Evolutionary conservation across 2,888 invertebrate species (phyloP).

Genomic region (Troides aeacus): DNA sequence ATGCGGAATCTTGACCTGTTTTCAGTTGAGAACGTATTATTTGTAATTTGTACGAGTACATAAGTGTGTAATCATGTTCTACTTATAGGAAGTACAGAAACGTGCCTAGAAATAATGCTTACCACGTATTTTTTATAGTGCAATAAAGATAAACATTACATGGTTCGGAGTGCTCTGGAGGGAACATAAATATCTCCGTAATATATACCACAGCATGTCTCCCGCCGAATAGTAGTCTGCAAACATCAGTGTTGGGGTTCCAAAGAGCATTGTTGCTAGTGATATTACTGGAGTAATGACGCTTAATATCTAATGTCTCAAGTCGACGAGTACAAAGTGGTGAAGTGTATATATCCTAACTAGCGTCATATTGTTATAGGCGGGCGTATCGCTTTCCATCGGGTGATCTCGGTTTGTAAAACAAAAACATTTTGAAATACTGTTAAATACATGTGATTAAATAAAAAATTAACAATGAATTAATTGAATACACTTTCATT

Average conservation of each 20-base stretch:
- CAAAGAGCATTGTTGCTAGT: background rate
- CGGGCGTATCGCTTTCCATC: too few relatives aligned
- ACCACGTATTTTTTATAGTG: conserved; percentile 75
- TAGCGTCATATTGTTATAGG: too few relatives aligned
- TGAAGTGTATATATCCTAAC: too few relatives aligned
- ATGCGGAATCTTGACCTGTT: conserved; percentile 9
- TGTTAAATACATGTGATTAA: background rate
- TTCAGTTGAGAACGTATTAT: conserved; percentile 50
- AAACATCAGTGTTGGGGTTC: background rate
- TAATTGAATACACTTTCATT: background rate
- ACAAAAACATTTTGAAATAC: background rate
- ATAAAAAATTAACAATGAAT: background rate
- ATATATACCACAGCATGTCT: too few relatives aligned
- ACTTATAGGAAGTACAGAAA: conserved; percentile 72
- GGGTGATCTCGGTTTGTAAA: background rate
- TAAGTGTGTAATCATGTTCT: conserved; percentile 64
- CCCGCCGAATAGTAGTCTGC: too few relatives aligned
- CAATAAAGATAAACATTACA: conserved; percentile 51
- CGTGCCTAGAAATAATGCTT: conserved; percentile 78
- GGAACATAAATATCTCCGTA: background rate
- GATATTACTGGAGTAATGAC: too few relatives aligned
- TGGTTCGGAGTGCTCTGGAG: conserved; percentile 49
- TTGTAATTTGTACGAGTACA: conserved; percentile 45
- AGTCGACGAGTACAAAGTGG: too few relatives aligned
- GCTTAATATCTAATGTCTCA: too few relatives aligned